Base-by-base conservation (phyloP, 1,140 invertebrate genomes). In the Cydia amplana region DNA sequence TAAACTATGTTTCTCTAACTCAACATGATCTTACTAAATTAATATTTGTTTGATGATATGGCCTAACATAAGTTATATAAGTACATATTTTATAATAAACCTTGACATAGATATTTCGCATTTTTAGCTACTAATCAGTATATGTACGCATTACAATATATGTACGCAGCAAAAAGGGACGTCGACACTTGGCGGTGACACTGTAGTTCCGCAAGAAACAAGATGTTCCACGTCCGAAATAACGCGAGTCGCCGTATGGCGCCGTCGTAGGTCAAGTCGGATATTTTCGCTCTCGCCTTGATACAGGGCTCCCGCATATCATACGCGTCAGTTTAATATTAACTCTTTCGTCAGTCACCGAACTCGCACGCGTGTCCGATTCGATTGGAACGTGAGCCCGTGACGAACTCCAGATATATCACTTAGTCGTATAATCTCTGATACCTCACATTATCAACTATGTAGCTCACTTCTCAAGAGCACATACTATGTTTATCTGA, bases 231-330 rank as follows among this genome's bases (percentile, higher is more conserved):
- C 18, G 77, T 81, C 77, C 80, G 64, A 86, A 85, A 88, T 88
- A 86, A 88, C 85, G 73, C 78, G 79, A 70, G 75, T 75, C 78
- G 78, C 55, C 67, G 77, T 78, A 82, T 84, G 79, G 77, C 83
- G 78, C 46, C 83, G 77, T 74, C 88, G 89, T 91, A 91, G 89
- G 88, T 91, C 89, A 90, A 86, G 83, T 83, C 78, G 85, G 76
- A 79, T 91, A 91, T 92, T 92, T 92, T 85, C 78, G 84, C 88
- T 79, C 77, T 92, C 88, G 85, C 90, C 89, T 92, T 92, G 88
- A 87, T 88, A 86, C 88, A 92, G 89, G 86, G 87, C 89, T 90
- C 85, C 85, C 82, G 86, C 85, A 87, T 86, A 86, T 88, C 84
- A 87, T 85, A 87, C 82, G 81, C 77, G 78, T 80, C 80, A 82